Evolutionary conservation across 2,888 invertebrate species (phyloP).

Genomic region (Protodeltote pygarga): DNA sequence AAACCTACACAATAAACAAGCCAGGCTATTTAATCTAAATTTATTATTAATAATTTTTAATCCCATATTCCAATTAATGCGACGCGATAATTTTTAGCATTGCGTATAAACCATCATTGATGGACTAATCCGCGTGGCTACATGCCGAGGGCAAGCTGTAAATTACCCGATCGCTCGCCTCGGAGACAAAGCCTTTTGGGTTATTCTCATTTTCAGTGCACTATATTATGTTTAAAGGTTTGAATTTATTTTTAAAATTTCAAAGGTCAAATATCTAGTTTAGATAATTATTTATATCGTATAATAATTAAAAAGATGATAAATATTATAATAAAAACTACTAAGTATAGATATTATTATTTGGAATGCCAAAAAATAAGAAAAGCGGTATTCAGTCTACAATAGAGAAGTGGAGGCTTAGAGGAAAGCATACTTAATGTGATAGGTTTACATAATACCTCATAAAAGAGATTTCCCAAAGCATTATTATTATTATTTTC

Average conservation of each 20-base stretch:
- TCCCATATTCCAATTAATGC: conserved; percentile 73
- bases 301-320: no score
- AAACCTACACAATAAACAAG: no score
- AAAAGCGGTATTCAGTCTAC: no score
- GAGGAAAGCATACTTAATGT: no score
- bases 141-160: conserved; percentile 67
- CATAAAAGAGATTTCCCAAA: neutral
- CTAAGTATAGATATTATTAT: no score
- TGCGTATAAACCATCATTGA: conserved; percentile 65
- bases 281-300: no score
- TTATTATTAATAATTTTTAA: conserved; percentile 59
- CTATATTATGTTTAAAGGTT: conserved; percentile 10
- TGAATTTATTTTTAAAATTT: no score
- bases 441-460: no score
- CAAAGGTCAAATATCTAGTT: no score
- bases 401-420: no score
- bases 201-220: conserved; percentile 56
- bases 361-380: no score
- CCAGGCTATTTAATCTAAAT: conserved; percentile 18
- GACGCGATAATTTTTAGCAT: conserved; percentile 69
- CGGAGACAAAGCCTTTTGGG: conserved; percentile 65
- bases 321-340: no score
- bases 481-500: neutral
- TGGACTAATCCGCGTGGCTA: conserved; percentile 71
- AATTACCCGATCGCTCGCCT: conserved; percentile 70